These are phyloP conservation scores for Sarotherodon lohbergeri DNA, from an alignment of 2,113 vertebrate species.

Conservation along the genomic window DNA sequence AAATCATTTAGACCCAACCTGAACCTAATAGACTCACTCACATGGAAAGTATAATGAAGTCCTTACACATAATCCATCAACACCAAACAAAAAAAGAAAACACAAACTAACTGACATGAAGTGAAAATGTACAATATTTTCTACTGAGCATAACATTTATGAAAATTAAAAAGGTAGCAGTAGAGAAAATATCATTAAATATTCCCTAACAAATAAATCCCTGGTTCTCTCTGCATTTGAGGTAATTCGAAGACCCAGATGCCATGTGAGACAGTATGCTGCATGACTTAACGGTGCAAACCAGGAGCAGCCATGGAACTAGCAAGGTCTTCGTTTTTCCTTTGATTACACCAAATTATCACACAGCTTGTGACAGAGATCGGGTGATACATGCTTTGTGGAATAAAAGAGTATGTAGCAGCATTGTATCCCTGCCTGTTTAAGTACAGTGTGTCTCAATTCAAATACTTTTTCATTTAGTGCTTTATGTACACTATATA, in stretches of 20 bases:
- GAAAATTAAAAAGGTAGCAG: background rate
- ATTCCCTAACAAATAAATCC: background rate
- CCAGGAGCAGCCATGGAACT: background rate
- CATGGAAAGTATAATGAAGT: background rate
- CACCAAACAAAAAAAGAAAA: background rate
- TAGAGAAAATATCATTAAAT: background rate
- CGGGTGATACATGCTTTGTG: background rate
- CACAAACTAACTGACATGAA: background rate
- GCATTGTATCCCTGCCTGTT: background rate
- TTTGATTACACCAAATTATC: background rate
- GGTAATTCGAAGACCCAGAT: background rate
- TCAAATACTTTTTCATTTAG: background rate
- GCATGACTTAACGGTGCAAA: background rate
- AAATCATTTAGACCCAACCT: background rate
- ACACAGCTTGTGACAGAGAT: background rate
- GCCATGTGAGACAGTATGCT: background rate
- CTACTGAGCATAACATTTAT: background rate
- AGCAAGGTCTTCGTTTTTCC: background rate
- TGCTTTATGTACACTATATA: background rate
- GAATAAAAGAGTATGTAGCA: background rate
- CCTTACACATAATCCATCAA: background rate
- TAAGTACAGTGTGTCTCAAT: background rate
- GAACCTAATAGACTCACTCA: background rate
- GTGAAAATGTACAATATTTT: background rate
- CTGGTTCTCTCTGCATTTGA: background rate